These are phyloP conservation scores for Cephus runcator DNA, from an alignment of 2,888 invertebrate genomes.

Conservation along the genomic window DNA sequence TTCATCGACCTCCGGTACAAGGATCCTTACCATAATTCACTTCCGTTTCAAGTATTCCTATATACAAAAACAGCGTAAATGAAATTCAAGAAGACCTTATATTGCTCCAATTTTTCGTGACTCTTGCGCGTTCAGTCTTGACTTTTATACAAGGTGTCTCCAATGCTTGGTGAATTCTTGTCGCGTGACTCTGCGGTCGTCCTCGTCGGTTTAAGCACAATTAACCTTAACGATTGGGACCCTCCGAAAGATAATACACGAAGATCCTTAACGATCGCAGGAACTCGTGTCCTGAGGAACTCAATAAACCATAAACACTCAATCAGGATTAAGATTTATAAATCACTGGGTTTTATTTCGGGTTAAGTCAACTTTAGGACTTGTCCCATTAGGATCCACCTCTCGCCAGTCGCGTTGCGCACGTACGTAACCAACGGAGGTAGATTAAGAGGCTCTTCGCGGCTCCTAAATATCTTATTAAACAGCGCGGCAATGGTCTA, in stretches of 20 bases:
- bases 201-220: not conserved
- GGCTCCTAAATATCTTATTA: slow-evolving; percentile 52
- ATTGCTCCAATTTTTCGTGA: not conserved
- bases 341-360: slow-evolving; percentile 52
- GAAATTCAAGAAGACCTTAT: not conserved
- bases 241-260: not conserved
- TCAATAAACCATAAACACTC: slow-evolving; percentile 19
- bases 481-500: slow-evolving; percentile 37
- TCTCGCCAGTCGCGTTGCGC: slow-evolving; percentile 15
- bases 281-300: slow-evolving; percentile 4
- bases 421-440: slow-evolving; percentile 25
- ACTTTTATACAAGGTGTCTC: not conserved
- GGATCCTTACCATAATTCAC: not conserved
- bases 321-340: slow-evolving; percentile 48
- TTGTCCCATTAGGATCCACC: slow-evolving; percentile 47
- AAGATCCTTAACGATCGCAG: not conserved
- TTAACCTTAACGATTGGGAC: not conserved
- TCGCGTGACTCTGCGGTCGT: not conserved
- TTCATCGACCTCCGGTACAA: slow-evolving; percentile 21
- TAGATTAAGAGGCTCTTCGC: slow-evolving; percentile 47
- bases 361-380: slow-evolving; percentile 52
- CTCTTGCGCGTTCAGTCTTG: not conserved
- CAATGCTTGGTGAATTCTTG: not conserved
- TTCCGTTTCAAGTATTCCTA: not conserved
- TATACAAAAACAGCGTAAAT: not conserved